Evolutionary conservation across 1,140 invertebrate species (phyloP), one percentile per base, ranked within the genome.

Genomic region (Fopius arisanus): DNA sequence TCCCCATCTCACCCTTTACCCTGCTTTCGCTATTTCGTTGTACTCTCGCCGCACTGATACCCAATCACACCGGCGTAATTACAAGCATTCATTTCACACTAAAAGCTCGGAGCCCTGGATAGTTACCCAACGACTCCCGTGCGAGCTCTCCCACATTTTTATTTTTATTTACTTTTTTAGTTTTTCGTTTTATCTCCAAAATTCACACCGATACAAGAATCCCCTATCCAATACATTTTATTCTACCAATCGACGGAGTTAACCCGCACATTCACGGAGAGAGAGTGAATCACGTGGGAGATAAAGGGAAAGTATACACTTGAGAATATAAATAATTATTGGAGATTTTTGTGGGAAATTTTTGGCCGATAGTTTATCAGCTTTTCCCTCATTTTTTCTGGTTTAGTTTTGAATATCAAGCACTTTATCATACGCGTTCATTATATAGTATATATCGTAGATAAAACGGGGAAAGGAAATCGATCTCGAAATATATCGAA

Each of bases 71-170:
- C 78, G 76, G 76, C 81, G 83, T 84, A 83, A 83, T 84, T 84
- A 84, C 83, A 82, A 82, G 83, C 83, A 84, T 84, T 84, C 80
- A 83, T 84, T 84, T 84, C 81, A 82, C 82, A 81, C 82, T 84
- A 82, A 82, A 83, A 83, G 81, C 83, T 80, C 76, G 77, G 75
- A 79, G 77, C 74, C 76, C 70, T 74, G 72, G n/a, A n/a, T n/a
- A n/a, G n/a, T n/a, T n/a, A n/a, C n/a, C n/a, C n/a, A n/a, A 67
- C 74, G 78, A 75, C 75, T 19, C 59, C 19, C 54, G 40, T 41
- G 68, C 41, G 62, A 19, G 43, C 54, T 28, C 62, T 70, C 29
- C 12, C 23, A 16, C 28, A 40, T 40, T 40, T 67, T 40, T 67
- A 40, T 69, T 28, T 6, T 51, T 28, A 16, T 29, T 51, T 68